Evolutionary conservation across 2,113 vertebrate species (phyloP).

Genomic region (Emydura subglobosa): DNA sequence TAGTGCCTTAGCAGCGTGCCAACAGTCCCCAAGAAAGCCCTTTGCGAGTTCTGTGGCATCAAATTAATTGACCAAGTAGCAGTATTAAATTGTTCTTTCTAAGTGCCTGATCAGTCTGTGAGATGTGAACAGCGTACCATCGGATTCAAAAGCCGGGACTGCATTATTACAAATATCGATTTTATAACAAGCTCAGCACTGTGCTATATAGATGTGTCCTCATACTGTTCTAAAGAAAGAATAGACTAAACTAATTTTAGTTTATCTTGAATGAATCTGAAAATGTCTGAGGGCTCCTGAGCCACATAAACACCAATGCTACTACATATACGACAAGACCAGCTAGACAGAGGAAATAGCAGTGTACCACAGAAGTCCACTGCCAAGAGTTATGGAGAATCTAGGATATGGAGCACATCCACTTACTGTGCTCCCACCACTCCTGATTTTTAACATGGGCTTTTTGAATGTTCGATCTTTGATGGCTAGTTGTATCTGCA

Average conservation of each 20-base stretch:
- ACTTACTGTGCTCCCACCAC: neutral
- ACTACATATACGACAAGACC: neutral
- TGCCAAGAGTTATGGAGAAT: neutral
- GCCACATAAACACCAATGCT: neutral
- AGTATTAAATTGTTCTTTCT: slow-evolving; percentile 50
- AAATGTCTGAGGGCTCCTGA: neutral
- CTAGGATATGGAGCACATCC: neutral
- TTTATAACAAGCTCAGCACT: slow-evolving; percentile 51
- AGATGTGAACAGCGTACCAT: slow-evolving; percentile 15
- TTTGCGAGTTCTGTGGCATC: slow-evolving; percentile 42
- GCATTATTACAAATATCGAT: slow-evolving; percentile 42
- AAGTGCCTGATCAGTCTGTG: neutral
- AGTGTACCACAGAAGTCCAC: neutral
- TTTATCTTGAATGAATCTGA: slow-evolving; percentile 3
- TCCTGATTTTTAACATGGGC: neutral
- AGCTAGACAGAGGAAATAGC: neutral
- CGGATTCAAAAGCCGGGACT: neutral
- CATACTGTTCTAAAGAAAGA: neutral
- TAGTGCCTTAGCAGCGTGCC: neutral
- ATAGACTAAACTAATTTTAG: neutral
- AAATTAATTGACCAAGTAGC: slow-evolving; percentile 61
- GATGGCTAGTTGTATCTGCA: neutral
- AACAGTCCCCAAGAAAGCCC: slow-evolving; percentile 48
- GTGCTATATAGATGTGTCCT: neutral
- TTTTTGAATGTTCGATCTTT: neutral